Evolutionary conservation across 1,140 invertebrate genomes (phyloP).

Genomic region (Limonius californicus): DNA sequence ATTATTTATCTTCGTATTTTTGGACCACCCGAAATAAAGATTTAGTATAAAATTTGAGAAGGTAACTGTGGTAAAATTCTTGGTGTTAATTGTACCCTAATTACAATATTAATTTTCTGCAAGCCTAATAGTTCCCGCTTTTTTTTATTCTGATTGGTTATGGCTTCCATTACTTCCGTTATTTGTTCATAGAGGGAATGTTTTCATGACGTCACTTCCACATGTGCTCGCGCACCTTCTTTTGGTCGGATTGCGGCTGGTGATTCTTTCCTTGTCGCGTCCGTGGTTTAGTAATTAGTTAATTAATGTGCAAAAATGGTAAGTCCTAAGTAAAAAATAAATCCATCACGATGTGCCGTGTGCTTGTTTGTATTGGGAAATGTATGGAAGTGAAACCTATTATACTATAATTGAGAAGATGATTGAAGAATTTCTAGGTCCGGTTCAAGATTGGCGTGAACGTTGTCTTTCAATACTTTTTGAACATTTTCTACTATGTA

Average conservation of each 20-base stretch:
- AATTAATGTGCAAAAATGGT: constrained; percentile 1
- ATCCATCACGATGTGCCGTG: neutral
- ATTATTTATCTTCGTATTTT: no score
- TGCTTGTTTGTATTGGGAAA: neutral
- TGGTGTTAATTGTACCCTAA: no score
- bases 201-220: neutral
- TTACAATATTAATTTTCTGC: no score
- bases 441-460: neutral
- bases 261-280: neutral
- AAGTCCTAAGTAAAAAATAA: neutral
- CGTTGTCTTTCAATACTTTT: no score
- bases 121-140: no score
- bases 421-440: neutral
- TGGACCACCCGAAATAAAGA: no score
- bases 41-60: no score
- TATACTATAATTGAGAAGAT: neutral
- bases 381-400: neutral
- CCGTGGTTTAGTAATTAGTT: neutral
- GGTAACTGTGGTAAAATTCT: no score
- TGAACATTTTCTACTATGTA: no score
- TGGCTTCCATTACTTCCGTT: no score
- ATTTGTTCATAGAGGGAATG: neutral
- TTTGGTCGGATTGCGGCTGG: neutral
- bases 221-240: neutral
- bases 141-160: no score